Evolutionary conservation across 2,113 vertebrate species (phyloP), one percentile per base, ranked within the genome.

Genomic region (Nyctereutes procyonoides): DNA sequence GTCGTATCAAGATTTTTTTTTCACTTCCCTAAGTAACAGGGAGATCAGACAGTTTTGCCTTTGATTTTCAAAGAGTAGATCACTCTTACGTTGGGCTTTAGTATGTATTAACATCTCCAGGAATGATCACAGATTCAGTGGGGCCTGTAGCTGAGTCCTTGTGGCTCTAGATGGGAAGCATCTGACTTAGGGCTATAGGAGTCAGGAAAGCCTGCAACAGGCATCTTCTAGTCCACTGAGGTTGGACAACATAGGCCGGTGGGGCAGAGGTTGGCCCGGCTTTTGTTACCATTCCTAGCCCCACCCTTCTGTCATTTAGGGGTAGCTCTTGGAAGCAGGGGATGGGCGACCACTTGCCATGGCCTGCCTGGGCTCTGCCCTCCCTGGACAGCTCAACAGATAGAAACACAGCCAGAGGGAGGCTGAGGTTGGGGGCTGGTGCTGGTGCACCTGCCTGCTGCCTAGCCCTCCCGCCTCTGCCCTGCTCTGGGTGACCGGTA

Each of bases 41-140:
- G 62, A n/a, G 51, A 92, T 89, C 79, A 97, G 79, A 76, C 53
- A 22, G 79, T 56, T 65, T 98, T 84, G 53, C 55, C 81, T 98
- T 85, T 98, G 90, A 94, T 98, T 96, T 97, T 97, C 86, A 97
- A 48, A 94, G 74, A 73, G 67, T 77, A 86, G 95, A 96, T 97
- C 87, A 69, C 73, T 76, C 60, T 88, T 65, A 51, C 5, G 20
- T 90, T 81, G 91, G 94, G 82, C 84, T 88, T 69, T 71, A 38
- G 56, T 93, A 73, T 48, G 81, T 73, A 90, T 88, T 90, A 60
- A 60, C 22, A 7, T 76, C 53, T 83, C 95, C 30, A 48, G 90
- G 90, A 96, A 77, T 16, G 89, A 65, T 73, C 90, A 22, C 35
- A n/a, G 93, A 79, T 30, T 8, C 30, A 22, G 0, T 8, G 26